Percentiles rank a stretch among this genome's conserved stretches.
phyloP scores from a whole-genome alignment of 2,797 vertebrate genomes.

The Phyllotis vaccarum region DNA sequence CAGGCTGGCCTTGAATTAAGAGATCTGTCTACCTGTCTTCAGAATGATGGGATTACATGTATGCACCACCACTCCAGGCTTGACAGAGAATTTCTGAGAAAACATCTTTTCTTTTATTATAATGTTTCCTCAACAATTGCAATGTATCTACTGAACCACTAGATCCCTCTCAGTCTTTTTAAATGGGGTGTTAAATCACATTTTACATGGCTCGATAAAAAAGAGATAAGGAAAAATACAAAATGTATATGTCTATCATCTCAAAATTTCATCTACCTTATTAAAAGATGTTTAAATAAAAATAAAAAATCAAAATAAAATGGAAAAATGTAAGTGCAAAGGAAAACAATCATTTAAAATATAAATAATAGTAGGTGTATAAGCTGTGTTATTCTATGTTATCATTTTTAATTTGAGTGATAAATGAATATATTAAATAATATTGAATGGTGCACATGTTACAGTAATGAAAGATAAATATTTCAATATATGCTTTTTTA shows the following conservation, averaged over 20 bases:
- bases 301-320: neutral
- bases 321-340: neutral
- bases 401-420: neutral
- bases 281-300: constrained; percentile 11
- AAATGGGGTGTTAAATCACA: neutral
- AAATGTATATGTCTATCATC: neutral
- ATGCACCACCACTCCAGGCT: neutral
- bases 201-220: neutral
- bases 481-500: neutral
- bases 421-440: neutral
- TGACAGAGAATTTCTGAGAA: neutral
- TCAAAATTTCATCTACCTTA: neutral
- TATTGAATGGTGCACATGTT: neutral
- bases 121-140: neutral
- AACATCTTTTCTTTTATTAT: neutral
- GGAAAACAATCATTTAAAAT: neutral
- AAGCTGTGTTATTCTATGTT: neutral
- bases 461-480: neutral
- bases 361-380: neutral
- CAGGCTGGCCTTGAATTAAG: neutral
- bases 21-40: neutral
- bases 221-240: constrained; percentile 17
- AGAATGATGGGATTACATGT: neutral
- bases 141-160: fast-evolving
- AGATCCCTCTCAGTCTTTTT: neutral